These are phyloP conservation scores for Ophonus ardosiacus DNA, from an alignment of 2,888 invertebrate genomes.

Conservation along the genomic window DNA sequence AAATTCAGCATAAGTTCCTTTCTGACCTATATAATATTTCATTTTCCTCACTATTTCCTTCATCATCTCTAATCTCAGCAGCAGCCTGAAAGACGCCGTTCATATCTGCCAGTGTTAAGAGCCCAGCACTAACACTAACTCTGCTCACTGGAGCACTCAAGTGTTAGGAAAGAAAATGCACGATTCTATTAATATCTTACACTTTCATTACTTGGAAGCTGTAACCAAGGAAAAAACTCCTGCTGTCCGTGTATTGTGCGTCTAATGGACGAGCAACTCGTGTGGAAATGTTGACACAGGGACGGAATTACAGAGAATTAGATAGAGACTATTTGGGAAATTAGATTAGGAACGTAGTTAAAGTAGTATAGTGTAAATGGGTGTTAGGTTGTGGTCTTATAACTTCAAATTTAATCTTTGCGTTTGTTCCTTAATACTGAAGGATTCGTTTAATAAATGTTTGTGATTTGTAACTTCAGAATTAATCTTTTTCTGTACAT, in stretches of 20 bases:
- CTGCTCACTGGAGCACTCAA: slow-evolving; percentile 14
- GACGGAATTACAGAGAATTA: neutral
- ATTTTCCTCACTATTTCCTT: neutral
- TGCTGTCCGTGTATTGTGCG: slow-evolving; percentile 47
- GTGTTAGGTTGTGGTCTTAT: neutral
- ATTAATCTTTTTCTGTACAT: too few relatives aligned
- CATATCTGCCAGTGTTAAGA: neutral
- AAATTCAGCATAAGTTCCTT: neutral
- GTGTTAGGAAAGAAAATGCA: slow-evolving; percentile 50
- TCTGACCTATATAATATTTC: neutral
- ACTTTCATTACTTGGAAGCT: slow-evolving; percentile 56
- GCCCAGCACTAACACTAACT: neutral
- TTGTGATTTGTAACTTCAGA: too few relatives aligned
- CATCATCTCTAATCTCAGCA: neutral
- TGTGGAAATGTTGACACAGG: slow-evolving; percentile 20
- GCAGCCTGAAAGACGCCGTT: slow-evolving; percentile 22
- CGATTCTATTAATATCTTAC: slow-evolving; percentile 57
- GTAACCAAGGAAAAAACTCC: slow-evolving; percentile 11
- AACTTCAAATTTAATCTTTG: neutral
- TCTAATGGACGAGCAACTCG: slow-evolving; percentile 26
- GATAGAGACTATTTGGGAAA: neutral
- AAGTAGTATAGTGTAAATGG: neutral
- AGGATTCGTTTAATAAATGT: too few relatives aligned
- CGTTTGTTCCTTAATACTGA: too few relatives aligned
- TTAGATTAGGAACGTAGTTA: neutral